Percentiles rank a stretch among this genome's conserved stretches.
These are phyloP conservation scores for Melanargia galathea DNA, from an alignment of 2,888 invertebrate genomes.

Conservation along the genomic window DNA sequence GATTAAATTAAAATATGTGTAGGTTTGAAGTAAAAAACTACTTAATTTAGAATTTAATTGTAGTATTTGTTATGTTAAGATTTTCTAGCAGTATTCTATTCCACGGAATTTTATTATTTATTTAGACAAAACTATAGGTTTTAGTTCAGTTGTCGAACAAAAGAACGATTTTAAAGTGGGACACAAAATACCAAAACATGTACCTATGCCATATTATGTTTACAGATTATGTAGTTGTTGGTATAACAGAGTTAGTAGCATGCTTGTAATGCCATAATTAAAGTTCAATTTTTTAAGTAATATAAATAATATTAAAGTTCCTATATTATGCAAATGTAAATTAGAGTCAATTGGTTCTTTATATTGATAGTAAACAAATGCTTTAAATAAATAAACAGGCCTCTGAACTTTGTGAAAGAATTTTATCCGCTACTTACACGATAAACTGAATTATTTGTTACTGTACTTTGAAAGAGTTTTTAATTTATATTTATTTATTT, in stretches of 20 bases:
- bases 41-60: constrained; percentile 6
- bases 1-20: neutral
- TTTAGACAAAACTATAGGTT: neutral
- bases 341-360: neutral
- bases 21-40: neutral
- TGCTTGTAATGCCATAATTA: constrained; percentile 5
- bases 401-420: neutral
- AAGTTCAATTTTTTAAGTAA: neutral
- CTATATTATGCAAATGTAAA: neutral
- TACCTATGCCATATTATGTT: constrained; percentile 5
- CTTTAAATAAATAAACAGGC: neutral
- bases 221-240: neutral
- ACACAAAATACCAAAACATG: neutral
- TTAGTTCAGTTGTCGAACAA: neutral
- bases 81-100: constrained; percentile 18
- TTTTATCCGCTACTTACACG: neutral
- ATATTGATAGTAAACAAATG: neutral
- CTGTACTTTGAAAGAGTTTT: neutral
- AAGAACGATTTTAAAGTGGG: neutral
- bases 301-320: too few relatives aligned
- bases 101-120: constrained; percentile 9
- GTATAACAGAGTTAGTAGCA: too few relatives aligned
- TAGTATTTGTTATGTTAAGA: constrained; percentile 7
- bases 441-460: too few relatives aligned
- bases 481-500: neutral